Conservation (phyloP, 2,888 invertebrate genomes). For the Pandemis corylana region DNA sequence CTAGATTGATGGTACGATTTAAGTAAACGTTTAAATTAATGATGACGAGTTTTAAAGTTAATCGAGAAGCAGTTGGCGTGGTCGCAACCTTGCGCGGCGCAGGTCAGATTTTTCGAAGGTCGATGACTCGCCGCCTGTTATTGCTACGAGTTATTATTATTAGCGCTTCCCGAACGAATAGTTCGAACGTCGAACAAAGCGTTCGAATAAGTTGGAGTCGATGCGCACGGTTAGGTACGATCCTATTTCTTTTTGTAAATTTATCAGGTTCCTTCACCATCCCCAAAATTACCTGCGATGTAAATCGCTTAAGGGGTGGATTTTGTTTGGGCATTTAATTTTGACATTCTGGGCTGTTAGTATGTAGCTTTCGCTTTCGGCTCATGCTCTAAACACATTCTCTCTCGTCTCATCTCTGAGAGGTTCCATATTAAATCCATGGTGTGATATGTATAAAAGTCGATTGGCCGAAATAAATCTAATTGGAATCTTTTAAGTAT, state of each 20-base stretch:
- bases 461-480: not conserved
- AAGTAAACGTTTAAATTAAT: conserved; percentile 30
- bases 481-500: not conserved
- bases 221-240: conserved; percentile 50
- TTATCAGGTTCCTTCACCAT: conserved; percentile 38
- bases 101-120: conserved; percentile 85
- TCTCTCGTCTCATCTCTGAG: too few species aligned
- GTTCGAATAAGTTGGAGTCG: conserved; percentile 49
- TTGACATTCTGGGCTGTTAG: not conserved
- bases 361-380: too few species aligned
- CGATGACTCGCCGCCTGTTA: conserved; percentile 79
- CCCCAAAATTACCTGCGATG: conserved; percentile 32
- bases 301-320: conserved; percentile 21
- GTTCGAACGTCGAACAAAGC: conserved; percentile 50
- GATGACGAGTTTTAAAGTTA: conserved; percentile 42
- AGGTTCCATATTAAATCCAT: not conserved
- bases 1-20: not conserved
- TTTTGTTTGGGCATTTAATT: conserved; percentile 4
- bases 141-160: conserved; percentile 77
- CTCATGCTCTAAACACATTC: too few species aligned
- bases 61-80: conserved; percentile 50
- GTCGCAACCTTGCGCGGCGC: conserved; percentile 79
- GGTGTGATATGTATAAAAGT: not conserved
- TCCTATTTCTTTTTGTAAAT: conserved; percentile 46
- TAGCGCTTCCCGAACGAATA: conserved; percentile 60